Base-by-base conservation (phyloP, 2,113 vertebrate species). In the Mustela lutreola region DNA sequence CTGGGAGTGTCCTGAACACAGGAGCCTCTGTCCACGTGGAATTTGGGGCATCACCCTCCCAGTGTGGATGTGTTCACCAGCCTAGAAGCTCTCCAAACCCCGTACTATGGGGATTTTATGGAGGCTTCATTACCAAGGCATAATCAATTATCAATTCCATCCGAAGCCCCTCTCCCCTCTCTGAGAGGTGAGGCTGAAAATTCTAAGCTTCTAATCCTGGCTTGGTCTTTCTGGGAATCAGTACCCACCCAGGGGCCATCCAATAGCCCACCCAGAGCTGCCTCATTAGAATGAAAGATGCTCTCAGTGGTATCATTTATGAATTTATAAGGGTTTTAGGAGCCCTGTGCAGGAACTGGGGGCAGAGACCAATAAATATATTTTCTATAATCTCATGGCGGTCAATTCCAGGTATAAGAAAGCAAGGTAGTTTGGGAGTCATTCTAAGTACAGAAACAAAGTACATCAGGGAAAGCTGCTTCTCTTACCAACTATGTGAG, bases 361-460 rank as follows among this genome's bases (percentile, higher is more conserved):
- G 76, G 28, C 31, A 79, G 76, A 79, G 10, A 53, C 48, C 45
- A 50, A 31, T 50, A 79, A 18, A 79, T 76, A 45, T 79, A 33
- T 79, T 50, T 79, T 79, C 48, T 53, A 53, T n/a, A 21, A 33
- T 79, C 48, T 53, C 76, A 45, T 1, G 60, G 12, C 8, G 10
- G 26, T 42, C 53, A 65, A 45, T 56, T 36, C 21, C n/a, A 50
- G 48, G 67, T 53, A 89, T 0, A 2, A 53, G 39, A 85, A 70
- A 78, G n/a, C 33, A 89, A 18, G 67, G 33, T n/a, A 58, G 14
- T 48, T 96, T 76, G 33, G 83, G 78, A 78, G 48, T 87, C 82
- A 28, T 91, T 63, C 92, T 91, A 89, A 75, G 28, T 42, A 87
- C 7, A 88, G 33, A 96, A 96, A 50, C 65, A 80, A 96, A 95